Evolutionary conservation across 2,797 vertebrate species (phyloP).

Genomic region (Danionella dracula): DNA sequence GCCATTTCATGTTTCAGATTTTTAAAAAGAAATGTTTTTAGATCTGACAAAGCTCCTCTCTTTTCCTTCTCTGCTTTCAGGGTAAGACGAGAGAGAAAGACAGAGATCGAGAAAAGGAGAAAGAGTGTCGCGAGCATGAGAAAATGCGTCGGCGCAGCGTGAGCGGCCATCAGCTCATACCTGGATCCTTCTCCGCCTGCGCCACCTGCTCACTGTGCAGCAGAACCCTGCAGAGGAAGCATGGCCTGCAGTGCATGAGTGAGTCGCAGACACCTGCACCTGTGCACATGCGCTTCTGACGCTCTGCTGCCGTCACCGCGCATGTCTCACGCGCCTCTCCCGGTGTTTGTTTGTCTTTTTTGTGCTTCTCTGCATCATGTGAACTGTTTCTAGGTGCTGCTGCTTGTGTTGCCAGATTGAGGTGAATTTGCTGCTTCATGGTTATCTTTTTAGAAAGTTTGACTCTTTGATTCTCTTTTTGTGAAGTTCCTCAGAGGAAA

Average conservation of each 20-base stretch:
- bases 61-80: constrained; percentile 58
- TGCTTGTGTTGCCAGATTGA: background rate
- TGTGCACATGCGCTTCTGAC: background rate
- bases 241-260: constrained; percentile 86
- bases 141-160: constrained; percentile 61
- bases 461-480: too few relatives aligned
- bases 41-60: too few relatives aligned
- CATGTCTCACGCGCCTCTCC: background rate
- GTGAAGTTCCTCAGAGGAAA: too few relatives aligned
- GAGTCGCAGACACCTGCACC: constrained; percentile 64
- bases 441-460: too few relatives aligned
- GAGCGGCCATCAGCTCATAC: constrained; percentile 74
- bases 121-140: constrained; percentile 63
- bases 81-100: constrained; percentile 83
- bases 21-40: too few relatives aligned
- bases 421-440: too few relatives aligned
- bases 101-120: constrained; percentile 72
- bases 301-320: background rate
- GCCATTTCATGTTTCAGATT: too few relatives aligned
- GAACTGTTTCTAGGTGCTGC: background rate
- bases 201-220: constrained; percentile 86
- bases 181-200: constrained; percentile 74
- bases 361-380: background rate
- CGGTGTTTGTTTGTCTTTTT: too few relatives aligned
- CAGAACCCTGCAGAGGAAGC: constrained; percentile 80